Base-by-base conservation (phyloP, 2,113 vertebrate genomes). In the Syngnathoides biaculeatus region DNA sequence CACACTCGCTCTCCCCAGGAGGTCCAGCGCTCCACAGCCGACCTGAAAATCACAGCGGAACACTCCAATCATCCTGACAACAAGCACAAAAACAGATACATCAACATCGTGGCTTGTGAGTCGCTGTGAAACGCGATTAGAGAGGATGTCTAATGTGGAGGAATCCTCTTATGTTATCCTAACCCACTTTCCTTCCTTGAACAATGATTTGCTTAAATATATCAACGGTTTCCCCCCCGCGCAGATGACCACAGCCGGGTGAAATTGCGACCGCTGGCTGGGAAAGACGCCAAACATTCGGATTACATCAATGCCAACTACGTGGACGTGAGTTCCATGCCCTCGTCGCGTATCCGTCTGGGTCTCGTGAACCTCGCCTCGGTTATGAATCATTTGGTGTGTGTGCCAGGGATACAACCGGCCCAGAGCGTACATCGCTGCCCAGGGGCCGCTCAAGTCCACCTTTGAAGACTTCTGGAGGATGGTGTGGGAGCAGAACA, bases 21-120 rank as follows among this genome's bases (percentile, higher is more conserved):
- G 90, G 95, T 99, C 81, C 98, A 99, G 56, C 95, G 94, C 75
- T 98, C 93, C 82, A 95, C 94, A 0, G 93, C 92, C 0, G 96
- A 98, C 84, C 93, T 97, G 94, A 98, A 95, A 93, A 98, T 99
- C 89, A 98, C 96, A 11, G 94, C 95, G n/a, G 98, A 99, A 87
- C 96, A 98, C 85, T 98, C 97, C 85, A 99, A 99, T 88, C 95
- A 98, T 81, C 95, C 94, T 0, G 98, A 99, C 88, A 98, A 98
- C 94, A 99, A 99, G 94, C 96, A 98, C 93, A 99, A 99, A 92
- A 99, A 99, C 94, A 93, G 98, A 96, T 99, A 99, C 89, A 98
- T 99, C 93, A 99, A 99, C 92, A 99, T 99, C 78, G 92, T 98
- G 80, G 98, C 98, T 84, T 99, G 98, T 99, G 90, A 96, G 97